Conservation (phyloP, 2,888 invertebrate species). For the Lamproptera curius region DNA sequence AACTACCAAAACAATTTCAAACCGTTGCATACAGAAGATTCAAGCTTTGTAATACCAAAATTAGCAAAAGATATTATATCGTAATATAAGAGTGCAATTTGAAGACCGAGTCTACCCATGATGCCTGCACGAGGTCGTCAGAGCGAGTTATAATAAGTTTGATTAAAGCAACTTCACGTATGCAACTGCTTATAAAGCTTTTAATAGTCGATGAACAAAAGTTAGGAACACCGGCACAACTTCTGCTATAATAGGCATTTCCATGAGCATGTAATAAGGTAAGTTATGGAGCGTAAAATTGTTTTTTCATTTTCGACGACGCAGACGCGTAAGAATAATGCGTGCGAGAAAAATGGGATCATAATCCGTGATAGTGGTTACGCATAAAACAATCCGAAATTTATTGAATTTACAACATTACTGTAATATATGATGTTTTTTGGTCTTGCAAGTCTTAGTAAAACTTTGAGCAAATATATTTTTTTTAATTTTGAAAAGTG, state of each 20-base stretch:
- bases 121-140: neutral
- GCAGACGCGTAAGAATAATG: constrained; percentile 61
- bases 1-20: too few relatives aligned
- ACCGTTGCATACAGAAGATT: too few relatives aligned
- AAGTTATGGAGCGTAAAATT: constrained; percentile 75
- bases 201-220: neutral
- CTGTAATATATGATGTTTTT: too few relatives aligned
- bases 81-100: neutral
- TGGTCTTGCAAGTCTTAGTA: too few relatives aligned
- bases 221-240: constrained; percentile 37
- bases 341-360: constrained; percentile 23
- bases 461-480: too few relatives aligned
- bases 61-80: constrained; percentile 1
- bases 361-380: neutral
- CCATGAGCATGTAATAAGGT: constrained; percentile 74
- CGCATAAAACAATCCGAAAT: too few relatives aligned
- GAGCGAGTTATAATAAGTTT: neutral
- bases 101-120: neutral
- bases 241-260: constrained; percentile 67
- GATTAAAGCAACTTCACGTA: neutral
- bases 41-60: too few relatives aligned
- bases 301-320: constrained; percentile 59
- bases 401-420: too few relatives aligned
- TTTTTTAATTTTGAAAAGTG: too few relatives aligned
- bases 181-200: neutral